Conservation (phyloP, 1,140 invertebrate genomes). For the Gonatopus flavifemur region DNA sequence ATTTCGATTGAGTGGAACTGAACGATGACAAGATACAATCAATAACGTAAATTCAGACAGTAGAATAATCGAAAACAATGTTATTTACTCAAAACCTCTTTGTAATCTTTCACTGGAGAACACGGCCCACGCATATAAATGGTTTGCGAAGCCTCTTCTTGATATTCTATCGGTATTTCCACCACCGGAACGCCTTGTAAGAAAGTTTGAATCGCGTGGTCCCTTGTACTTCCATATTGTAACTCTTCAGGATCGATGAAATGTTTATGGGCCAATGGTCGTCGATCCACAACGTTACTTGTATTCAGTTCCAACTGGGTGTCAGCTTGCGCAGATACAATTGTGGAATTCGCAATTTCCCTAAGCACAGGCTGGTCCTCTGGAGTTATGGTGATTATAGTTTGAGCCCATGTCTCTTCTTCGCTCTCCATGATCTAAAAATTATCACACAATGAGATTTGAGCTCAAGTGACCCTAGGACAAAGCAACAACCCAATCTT, state of each 20-base stretch:
- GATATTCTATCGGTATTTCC: conserved; percentile 18
- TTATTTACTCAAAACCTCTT: conserved; percentile 28
- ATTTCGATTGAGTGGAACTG: conserved; percentile 16
- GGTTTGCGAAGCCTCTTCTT: conserved; percentile 31
- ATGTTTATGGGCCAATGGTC: conserved; percentile 11
- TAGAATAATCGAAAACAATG: neutral
- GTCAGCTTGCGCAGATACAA: conserved; percentile 16
- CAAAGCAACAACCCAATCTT: too few relatives aligned
- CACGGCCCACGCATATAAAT: conserved; percentile 29
- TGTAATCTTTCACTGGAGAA: conserved; percentile 9
- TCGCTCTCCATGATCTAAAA: conserved; percentile 20
- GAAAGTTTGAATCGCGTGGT: conserved; percentile 30
- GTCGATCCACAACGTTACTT: conserved; percentile 15
- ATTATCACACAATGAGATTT: too few relatives aligned
- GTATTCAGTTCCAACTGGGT: conserved; percentile 11
- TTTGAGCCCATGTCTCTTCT: conserved; percentile 29
- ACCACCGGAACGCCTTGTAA: conserved; percentile 27
- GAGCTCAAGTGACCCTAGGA: too few relatives aligned
- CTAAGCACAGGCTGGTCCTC: conserved; percentile 27
- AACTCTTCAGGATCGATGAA: conserved; percentile 20
- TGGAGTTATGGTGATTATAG: conserved; percentile 28
- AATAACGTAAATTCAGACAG: neutral
- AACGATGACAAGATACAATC: neutral
- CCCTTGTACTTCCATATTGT: neutral
- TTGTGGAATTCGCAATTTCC: conserved; percentile 13